A percentile compares a stretch with the other conserved stretches of the same genome.
Conservation (phyloP, 1,140 invertebrate species). For the Diorhabda carinulata region DNA sequence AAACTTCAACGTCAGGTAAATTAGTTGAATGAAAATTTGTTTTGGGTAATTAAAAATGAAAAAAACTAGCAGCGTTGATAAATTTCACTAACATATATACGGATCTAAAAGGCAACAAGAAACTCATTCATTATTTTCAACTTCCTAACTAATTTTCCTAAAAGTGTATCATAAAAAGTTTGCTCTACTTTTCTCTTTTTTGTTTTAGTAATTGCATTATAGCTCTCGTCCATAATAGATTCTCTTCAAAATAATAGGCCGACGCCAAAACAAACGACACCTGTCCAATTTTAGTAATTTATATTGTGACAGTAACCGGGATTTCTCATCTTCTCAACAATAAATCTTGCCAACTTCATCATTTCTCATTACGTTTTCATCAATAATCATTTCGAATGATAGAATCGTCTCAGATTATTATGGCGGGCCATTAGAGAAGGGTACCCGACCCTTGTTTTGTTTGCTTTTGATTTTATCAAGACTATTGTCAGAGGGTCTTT, state of each 20-base stretch:
- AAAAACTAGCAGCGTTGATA: too few species aligned
- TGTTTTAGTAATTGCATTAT: too few species aligned
- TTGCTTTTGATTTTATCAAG: constrained; percentile 2
- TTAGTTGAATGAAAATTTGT: too few species aligned
- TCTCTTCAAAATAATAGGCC: not conserved
- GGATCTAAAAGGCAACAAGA: too few species aligned
- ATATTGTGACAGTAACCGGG: constrained; percentile 1
- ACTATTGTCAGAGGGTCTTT: not conserved
- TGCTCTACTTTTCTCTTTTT: too few species aligned
- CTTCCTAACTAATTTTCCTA: too few species aligned
- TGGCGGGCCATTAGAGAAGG: not conserved
- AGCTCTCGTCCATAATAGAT: not conserved
- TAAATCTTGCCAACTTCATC: constrained; percentile 2
- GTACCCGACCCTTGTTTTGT: not conserved
- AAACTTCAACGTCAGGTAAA: too few species aligned
- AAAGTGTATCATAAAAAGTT: too few species aligned
- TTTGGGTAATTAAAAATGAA: too few species aligned
- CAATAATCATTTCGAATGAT: constrained; percentile 2
- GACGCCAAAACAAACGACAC: not conserved
- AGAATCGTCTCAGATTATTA: not conserved
- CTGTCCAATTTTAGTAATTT: constrained; percentile 2
- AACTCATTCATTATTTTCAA: too few species aligned
- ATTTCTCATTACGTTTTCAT: constrained; percentile 2
- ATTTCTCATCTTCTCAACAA: not conserved
- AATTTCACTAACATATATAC: too few species aligned